Conservation (phyloP, 2,888 invertebrate genomes). For the Eristalis pertinax region DNA sequence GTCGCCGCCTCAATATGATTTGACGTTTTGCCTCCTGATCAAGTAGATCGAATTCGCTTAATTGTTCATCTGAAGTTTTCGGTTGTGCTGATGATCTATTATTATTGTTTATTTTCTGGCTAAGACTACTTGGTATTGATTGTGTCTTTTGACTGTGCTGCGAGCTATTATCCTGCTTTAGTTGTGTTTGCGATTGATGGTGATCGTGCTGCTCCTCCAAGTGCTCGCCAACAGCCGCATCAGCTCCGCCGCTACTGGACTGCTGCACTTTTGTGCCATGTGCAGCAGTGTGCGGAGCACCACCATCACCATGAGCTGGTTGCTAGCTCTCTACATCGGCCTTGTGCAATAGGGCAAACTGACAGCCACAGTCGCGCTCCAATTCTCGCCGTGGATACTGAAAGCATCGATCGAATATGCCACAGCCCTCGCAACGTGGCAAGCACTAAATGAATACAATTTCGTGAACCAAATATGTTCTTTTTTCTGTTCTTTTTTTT, state of each 20-base stretch:
- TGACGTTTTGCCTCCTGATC: slow-evolving; percentile 79
- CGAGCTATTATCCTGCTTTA: slow-evolving; percentile 57
- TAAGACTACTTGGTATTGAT: slow-evolving; percentile 63
- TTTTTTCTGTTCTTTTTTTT: not conserved
- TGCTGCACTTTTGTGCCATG: slow-evolving; percentile 74
- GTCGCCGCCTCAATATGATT: slow-evolving; percentile 78
- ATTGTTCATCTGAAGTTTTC: slow-evolving; percentile 74
- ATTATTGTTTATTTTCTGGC: slow-evolving; percentile 46
- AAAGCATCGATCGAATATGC: slow-evolving; percentile 94
- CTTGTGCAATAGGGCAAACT: slow-evolving; percentile 93
- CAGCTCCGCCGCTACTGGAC: slow-evolving; percentile 73
- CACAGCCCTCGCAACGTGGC: slow-evolving; percentile 90
- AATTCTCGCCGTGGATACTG: slow-evolving; percentile 88
- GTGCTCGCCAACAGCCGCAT: slow-evolving; percentile 74
- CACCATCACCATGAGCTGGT: slow-evolving; percentile 78
- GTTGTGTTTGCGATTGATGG: slow-evolving; percentile 51
- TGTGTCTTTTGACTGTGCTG: slow-evolving; percentile 74
- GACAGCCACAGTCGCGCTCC: slow-evolving; percentile 93
- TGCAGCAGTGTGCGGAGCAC: slow-evolving; percentile 76
- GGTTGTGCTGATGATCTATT: slow-evolving; percentile 62
- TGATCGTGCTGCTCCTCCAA: slow-evolving; percentile 62
- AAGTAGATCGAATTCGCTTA: slow-evolving; percentile 78
- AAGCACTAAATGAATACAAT: slow-evolving; percentile 78
- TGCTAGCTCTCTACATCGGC: slow-evolving; percentile 87
- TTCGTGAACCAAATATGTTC: slow-evolving; percentile 48